Evolutionary conservation across 2,888 invertebrate genomes (phyloP).

Genomic region (Tachina grossa): DNA sequence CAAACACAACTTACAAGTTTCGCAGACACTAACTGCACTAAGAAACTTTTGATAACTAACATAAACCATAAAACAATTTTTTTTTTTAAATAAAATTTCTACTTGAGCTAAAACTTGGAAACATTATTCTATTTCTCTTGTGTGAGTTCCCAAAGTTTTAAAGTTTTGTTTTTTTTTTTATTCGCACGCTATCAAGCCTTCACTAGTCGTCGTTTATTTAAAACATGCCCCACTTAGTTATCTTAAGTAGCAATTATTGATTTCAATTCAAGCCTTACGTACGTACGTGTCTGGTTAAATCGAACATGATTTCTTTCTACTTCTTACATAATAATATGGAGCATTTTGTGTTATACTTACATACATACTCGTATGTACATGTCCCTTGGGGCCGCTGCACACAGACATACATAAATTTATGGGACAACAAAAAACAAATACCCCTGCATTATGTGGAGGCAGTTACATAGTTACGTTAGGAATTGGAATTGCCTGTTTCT

Average conservation of each 20-base stretch:
- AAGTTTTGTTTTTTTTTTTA: slow-evolving; percentile 1
- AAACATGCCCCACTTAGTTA: slow-evolving; percentile 24
- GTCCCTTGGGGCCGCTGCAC: slow-evolving; percentile 44
- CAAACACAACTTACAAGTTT: slow-evolving; percentile 37
- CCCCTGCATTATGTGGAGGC: not conserved
- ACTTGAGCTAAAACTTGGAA: not conserved
- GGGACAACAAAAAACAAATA: slow-evolving; percentile 11
- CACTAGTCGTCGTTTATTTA: not conserved
- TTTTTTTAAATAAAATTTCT: slow-evolving; percentile 29
- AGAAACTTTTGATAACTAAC: not conserved
- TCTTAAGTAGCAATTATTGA: slow-evolving; percentile 3
- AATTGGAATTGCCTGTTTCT: not conserved
- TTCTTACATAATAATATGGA: slow-evolving; percentile 53
- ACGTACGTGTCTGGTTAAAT: slow-evolving; percentile 3
- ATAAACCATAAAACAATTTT: too few species aligned
- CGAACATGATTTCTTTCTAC: slow-evolving; percentile 8
- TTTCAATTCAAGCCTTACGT: not conserved
- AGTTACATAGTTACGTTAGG: too few species aligned
- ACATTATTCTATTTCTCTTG: not conserved
- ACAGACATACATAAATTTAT: slow-evolving; percentile 37
- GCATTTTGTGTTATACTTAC: slow-evolving; percentile 42
- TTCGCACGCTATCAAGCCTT: slow-evolving; percentile 11
- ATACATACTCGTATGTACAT: not conserved
- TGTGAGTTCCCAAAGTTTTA: slow-evolving; percentile 38
- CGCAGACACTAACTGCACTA: not conserved